These are phyloP conservation scores for Corythaeola cristata DNA, from an alignment of 2,113 vertebrate species.

Conservation along the genomic window DNA sequence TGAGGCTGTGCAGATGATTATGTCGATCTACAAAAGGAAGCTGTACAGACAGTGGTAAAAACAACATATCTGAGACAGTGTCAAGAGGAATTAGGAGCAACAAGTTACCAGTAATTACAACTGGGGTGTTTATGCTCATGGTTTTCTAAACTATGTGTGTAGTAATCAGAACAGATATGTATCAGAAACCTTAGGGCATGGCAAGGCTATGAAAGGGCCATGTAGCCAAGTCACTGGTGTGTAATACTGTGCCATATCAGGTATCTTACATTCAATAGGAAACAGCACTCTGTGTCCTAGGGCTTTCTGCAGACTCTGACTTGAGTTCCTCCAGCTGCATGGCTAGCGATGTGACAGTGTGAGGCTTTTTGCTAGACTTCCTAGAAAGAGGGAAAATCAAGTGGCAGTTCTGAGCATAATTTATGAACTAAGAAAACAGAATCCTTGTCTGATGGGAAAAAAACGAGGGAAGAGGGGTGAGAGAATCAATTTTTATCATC, in stretches of 20 bases:
- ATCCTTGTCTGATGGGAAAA: neutral
- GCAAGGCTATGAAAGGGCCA: neutral
- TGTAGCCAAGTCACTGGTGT: neutral
- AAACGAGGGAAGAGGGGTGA: neutral
- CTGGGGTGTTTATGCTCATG: neutral
- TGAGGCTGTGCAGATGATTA: neutral
- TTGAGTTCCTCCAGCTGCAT: neutral
- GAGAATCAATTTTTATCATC: neutral
- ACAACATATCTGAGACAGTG: neutral
- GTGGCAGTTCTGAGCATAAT: neutral
- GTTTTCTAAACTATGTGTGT: neutral
- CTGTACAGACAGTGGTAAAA: neutral
- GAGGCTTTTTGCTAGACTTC: neutral
- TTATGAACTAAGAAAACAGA: neutral
- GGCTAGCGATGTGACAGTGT: neutral
- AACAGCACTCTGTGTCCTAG: neutral
- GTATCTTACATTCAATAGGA: neutral
- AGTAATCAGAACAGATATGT: neutral
- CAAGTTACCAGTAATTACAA: neutral
- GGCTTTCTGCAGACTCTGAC: neutral
- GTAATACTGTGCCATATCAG: neutral
- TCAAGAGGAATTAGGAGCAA: neutral
- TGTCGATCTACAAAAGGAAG: neutral
- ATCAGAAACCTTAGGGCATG: neutral
- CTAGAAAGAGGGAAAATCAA: neutral